Conservation (phyloP, 2,113 vertebrate species). For the Lasiurus cinereus region DNA sequence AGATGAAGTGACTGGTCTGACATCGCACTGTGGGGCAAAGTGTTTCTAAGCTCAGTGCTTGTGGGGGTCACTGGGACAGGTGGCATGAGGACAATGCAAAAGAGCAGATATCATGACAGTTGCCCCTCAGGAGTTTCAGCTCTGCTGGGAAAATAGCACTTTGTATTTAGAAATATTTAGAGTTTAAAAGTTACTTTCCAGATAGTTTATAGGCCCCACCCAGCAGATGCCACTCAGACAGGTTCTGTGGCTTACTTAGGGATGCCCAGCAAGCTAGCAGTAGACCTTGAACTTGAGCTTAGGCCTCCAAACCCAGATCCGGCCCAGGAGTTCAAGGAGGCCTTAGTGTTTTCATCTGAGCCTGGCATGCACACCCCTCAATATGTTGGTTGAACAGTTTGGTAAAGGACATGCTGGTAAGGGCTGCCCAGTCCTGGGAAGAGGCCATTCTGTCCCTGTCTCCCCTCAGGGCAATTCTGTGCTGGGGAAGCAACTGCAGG, state of each 20-base stretch:
- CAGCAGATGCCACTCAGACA: not conserved
- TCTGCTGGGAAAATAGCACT: not conserved
- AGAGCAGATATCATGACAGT: not conserved
- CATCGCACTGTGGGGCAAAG: not conserved
- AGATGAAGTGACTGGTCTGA: not conserved
- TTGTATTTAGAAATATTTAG: not conserved
- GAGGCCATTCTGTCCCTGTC: not conserved
- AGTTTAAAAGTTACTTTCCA: not conserved
- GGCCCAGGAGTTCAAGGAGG: not conserved
- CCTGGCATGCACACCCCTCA: not conserved
- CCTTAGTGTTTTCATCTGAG: not conserved
- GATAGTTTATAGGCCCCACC: not conserved
- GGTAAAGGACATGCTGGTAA: fast-evolving
- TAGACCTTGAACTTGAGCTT: not conserved
- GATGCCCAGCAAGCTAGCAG: not conserved
- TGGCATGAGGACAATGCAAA: fast-evolving
- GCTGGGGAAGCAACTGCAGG: conserved; percentile 64
- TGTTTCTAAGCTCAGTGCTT: not conserved
- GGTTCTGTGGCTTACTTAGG: not conserved
- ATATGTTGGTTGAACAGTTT: fast-evolving
- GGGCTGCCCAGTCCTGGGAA: not conserved
- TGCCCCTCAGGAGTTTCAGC: not conserved
- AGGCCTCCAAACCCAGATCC: not conserved
- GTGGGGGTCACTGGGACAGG: not conserved
- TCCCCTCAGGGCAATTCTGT: conserved; percentile 76